phyloP scores from a whole-genome alignment of 2,888 invertebrate species.

The Therioaphis trifolii region DNA sequence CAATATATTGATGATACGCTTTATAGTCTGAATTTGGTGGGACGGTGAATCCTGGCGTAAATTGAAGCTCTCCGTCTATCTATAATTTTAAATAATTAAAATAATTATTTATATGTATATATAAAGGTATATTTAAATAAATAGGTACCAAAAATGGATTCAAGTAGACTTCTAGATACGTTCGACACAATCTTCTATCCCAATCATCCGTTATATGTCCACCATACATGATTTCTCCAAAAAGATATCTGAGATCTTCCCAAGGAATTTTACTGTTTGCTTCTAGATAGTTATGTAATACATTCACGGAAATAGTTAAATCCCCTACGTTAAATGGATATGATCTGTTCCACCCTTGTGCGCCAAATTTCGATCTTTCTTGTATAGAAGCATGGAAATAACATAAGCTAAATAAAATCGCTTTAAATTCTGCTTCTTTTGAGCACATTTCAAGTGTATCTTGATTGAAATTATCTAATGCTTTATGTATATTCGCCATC shows the following conservation, averaged over 20 bases:
- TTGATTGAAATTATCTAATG: constrained; percentile 90
- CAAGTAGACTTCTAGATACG: constrained; percentile 88
- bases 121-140: no score
- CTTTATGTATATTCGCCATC: constrained; percentile 93
- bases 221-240: constrained; percentile 98
- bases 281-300: constrained; percentile 90
- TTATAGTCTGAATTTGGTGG: constrained; percentile 89
- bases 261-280: constrained; percentile 88
- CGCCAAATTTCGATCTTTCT: constrained; percentile 91
- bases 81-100: constrained; percentile 67
- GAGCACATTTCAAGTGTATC: constrained; percentile 92
- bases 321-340: constrained; percentile 80
- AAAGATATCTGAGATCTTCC: constrained; percentile 93
- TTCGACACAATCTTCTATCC: constrained; percentile 88
- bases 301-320: constrained; percentile 90
- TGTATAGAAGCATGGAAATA: constrained; percentile 96
- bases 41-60: constrained; percentile 86
- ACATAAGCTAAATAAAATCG: constrained; percentile 87
- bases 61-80: constrained; percentile 85
- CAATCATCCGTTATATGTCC: constrained; percentile 97
- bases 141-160: constrained; percentile 80
- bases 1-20: constrained; percentile 89
- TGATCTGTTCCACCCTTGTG: constrained; percentile 90
- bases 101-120: no score
- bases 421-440: constrained; percentile 93